Conservation (phyloP, 1,140 invertebrate genomes). For the Ephestia elutella region DNA sequence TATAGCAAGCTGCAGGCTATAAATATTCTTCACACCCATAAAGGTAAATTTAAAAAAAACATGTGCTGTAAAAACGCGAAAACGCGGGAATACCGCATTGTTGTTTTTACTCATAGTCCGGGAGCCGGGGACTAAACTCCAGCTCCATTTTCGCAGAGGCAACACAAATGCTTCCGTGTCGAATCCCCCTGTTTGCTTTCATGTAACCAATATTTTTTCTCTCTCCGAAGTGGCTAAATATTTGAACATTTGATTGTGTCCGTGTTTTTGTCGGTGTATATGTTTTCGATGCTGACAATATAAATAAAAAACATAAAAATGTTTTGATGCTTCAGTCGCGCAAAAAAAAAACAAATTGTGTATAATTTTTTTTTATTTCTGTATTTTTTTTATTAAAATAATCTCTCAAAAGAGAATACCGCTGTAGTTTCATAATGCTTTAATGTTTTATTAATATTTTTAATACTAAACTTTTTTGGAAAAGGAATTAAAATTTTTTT, state of each 20-base stretch:
- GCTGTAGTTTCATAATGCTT: too few species aligned
- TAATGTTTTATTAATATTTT: too few species aligned
- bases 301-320: background rate
- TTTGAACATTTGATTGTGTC: constrained; percentile 5
- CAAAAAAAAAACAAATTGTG: too few species aligned
- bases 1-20: too few species aligned
- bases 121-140: background rate
- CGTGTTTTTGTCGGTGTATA: background rate
- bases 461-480: too few species aligned
- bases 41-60: background rate
- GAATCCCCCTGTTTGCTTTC: background rate
- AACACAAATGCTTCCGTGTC: background rate
- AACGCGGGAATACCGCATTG: background rate
- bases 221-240: constrained; percentile 3
- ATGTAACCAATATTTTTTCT: constrained; percentile 4
- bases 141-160: background rate
- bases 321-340: too few species aligned
- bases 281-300: background rate
- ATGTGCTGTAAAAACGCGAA: background rate
- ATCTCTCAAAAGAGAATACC: too few species aligned
- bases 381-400: too few species aligned
- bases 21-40: background rate
- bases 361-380: too few species aligned
- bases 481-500: too few species aligned
- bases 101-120: background rate